phyloP scores from a whole-genome alignment of 2,113 vertebrate genomes.

The Hipposideros armiger region DNA sequence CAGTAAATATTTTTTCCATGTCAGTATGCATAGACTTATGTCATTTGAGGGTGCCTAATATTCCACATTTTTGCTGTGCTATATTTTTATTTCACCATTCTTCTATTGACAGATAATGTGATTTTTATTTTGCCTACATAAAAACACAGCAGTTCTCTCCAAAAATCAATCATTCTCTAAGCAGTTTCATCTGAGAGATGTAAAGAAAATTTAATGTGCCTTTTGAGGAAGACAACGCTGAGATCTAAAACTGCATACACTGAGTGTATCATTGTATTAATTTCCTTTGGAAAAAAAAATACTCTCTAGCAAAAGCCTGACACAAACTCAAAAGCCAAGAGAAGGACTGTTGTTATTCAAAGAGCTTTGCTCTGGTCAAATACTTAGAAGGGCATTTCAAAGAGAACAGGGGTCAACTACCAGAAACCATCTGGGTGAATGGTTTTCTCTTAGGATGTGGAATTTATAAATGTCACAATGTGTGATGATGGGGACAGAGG shows the following conservation, averaged over 20 bases:
- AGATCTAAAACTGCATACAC: slow-evolving; percentile 38
- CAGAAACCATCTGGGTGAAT: neutral
- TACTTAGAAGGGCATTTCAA: slow-evolving; percentile 6
- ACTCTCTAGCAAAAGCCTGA: slow-evolving; percentile 56
- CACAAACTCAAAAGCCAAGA: slow-evolving; percentile 50
- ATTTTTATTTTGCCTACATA: slow-evolving; percentile 31
- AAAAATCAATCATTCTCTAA: slow-evolving; percentile 44
- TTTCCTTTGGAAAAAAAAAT: slow-evolving; percentile 4
- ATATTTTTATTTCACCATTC: neutral
- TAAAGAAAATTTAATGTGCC: neutral
- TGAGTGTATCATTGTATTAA: slow-evolving; percentile 33
- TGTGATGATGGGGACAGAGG: neutral
- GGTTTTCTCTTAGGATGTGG: neutral
- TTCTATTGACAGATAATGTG: neutral
- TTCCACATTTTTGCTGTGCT: neutral
- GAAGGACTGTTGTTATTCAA: neutral
- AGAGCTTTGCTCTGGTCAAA: slow-evolving; percentile 51
- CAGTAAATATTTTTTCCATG: neutral
- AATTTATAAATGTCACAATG: neutral
- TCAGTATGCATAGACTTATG: neutral
- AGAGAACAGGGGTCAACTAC: neutral
- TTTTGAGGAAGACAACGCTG: slow-evolving; percentile 14
- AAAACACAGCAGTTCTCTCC: slow-evolving; percentile 34
- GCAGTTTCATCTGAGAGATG: slow-evolving; percentile 41
- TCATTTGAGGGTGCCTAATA: neutral